A percentile compares a stretch with the other conserved stretches of the same genome.
phyloP scores from a whole-genome alignment of 2,888 invertebrate species.

The Andrena trimmerana region DNA sequence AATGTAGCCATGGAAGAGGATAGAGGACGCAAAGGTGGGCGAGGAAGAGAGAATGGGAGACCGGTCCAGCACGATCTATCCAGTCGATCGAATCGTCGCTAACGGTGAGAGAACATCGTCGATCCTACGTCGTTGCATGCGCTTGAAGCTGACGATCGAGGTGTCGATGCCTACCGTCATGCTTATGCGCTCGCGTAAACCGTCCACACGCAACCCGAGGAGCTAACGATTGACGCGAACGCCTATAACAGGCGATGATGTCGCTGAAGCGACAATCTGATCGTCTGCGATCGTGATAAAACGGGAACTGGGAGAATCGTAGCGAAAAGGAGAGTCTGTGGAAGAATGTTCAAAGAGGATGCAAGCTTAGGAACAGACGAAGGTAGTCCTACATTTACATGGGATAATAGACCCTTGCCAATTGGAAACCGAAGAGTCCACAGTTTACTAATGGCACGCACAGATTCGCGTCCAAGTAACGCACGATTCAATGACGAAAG shows the following conservation, averaged over 20 bases:
- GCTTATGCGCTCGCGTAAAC: conserved; percentile 12
- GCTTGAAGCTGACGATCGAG: conserved; percentile 34
- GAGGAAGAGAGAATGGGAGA: conserved; percentile 36
- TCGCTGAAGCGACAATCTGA: background rate
- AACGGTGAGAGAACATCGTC: conserved; percentile 27
- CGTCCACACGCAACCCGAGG: conserved; percentile 15
- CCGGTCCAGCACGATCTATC: conserved; percentile 35
- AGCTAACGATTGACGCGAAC: conserved; percentile 26
- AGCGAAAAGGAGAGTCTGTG: background rate
- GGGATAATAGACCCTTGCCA: background rate
- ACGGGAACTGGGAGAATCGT: background rate
- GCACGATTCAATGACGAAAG: background rate
- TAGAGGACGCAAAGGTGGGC: background rate
- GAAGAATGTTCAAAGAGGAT: background rate
- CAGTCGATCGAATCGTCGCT: conserved; percentile 47
- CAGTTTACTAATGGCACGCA: conserved; percentile 1
- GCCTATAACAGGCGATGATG: conserved; percentile 26
- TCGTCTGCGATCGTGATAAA: background rate
- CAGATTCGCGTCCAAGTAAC: background rate
- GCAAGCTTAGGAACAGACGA: background rate
- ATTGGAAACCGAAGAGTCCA: background rate
- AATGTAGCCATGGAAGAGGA: conserved; percentile 11
- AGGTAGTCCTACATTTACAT: too few relatives aligned
- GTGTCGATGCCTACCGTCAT: conserved; percentile 36
- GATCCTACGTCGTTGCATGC: conserved; percentile 31